Evolutionary conservation across 2,888 invertebrate genomes (phyloP), one percentile per base, ranked within the genome.

Genomic region (Aspidiotus destructor): DNA sequence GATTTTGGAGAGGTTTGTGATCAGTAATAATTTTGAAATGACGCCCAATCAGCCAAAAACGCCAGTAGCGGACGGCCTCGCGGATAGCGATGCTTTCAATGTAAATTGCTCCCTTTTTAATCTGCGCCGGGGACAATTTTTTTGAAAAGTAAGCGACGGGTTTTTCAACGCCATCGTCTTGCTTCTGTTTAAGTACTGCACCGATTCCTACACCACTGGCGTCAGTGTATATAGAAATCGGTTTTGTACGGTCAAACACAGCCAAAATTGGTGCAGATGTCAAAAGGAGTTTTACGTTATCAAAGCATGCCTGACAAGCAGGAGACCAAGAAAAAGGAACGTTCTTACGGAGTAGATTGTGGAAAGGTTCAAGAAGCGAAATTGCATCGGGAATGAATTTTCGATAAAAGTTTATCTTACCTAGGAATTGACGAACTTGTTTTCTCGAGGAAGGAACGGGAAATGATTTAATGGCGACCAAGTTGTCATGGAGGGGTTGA

Each of bases 61-160:
- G 64, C 71, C 70, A 71, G 41, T 69, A 70, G n/a, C 15, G 42
- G n/a, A 71, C n/a, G 1, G 71, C 65, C 54, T 71, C 65, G 42
- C 69, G 60, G 7, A 70, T 70, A 17, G 70, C 71, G 7, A 68
- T 41, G 11, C 69, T 62, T 68, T 70, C 64, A 7, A 71, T 41
- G 16, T 69, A 67, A 13, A 70, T 69, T 13, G 69, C 69, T 48
- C 68, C 69, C 48, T 70, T 69, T 55, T 69, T 70, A 48, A 71
- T 73, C 71, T 72, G 71, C 40, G 62, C 13, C n/a, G 73, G 71
- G 55, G 71, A 73, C 15, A 73, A 62, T 71, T 73, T 74, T 70
- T 73, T 72, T 65, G 73, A 73, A 63, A 72, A 73, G 62, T 70
- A 73, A n/a, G 73, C 73, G 60, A 72, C 73, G 40, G 72, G 52